Evolutionary conservation across 1,140 invertebrate genomes (phyloP), one percentile per base, ranked within the genome.

Genomic region (Calliopsis andreniformis): DNA sequence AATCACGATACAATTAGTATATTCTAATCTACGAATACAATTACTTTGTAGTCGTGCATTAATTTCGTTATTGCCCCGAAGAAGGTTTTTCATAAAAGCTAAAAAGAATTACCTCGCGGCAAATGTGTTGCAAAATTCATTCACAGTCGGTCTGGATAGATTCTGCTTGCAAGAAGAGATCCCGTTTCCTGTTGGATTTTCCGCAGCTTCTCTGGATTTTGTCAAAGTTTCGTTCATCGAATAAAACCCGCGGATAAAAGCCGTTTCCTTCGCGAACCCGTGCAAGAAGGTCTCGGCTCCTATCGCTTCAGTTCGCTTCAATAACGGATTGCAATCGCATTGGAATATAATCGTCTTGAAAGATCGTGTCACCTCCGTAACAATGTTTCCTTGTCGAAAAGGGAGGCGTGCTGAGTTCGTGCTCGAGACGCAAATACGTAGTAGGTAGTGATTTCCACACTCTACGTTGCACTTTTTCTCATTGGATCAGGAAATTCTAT

Each of bases 41-140:
- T 55, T 56, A 68, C 35, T 42, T 10, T 23, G 12, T 14, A 16
- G n/a, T 8, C 23, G 28, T 32, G n/a, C 39, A 63, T 42, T 58
- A 51, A 63, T 63, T 30, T 20, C 58, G 43, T 61, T 72, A 71
- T 62, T 45, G 35, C 28, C 28, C n/a, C 28, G 63, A 51, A 23
- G 32, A 25, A 30, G 18, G 28, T 10, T 28, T n/a, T n/a, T n/a
- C n/a, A n/a, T n/a, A n/a, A n/a, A n/a, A n/a, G n/a, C n/a, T n/a
- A n/a, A n/a, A n/a, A n/a, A n/a, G n/a, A n/a, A n/a, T n/a, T n/a
- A n/a, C n/a, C n/a, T n/a, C n/a, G n/a, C n/a, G n/a, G 23, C 18
- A 14, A 30, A 28, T 16, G 16, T n/a, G 16, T 67, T 53, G 47
- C 51, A 45, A 18, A 18, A 3, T 45, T 0, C 16, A 2, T 45